Percentiles rank a stretch among this genome's conserved stretches.
phyloP scores from a whole-genome alignment of 2,888 invertebrate genomes.

The Athalia rosae region DNA sequence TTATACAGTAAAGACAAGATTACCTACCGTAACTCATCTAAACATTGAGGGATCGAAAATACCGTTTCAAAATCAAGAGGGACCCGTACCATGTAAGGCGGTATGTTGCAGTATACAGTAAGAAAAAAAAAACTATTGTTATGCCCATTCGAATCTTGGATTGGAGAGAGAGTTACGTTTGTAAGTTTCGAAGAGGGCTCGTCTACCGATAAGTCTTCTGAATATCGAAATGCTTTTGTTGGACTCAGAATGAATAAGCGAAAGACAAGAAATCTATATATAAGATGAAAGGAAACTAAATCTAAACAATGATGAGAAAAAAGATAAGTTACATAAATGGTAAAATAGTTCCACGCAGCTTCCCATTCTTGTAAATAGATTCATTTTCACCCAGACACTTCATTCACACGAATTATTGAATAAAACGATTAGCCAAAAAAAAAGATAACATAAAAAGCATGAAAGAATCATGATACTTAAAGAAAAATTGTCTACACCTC shows the following conservation, averaged over 20 bases:
- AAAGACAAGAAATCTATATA: constrained; percentile 29
- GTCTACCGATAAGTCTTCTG: neutral
- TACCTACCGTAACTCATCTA: constrained; percentile 54
- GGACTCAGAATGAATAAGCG: neutral
- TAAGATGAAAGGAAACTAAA: constrained; percentile 36
- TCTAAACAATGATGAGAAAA: constrained; percentile 20
- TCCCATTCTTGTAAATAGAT: constrained; percentile 48
- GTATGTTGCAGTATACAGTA: constrained; percentile 70
- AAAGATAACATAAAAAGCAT: neutral
- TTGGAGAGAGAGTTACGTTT: neutral
- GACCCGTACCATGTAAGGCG: constrained; percentile 65
- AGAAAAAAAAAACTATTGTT: constrained; percentile 39
- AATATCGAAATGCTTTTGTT: constrained; percentile 31
- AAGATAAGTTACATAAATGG: constrained; percentile 43
- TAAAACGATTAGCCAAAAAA: constrained; percentile 32
- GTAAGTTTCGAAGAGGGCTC: neutral
- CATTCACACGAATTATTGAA: constrained; percentile 14
- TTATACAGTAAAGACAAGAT: constrained; percentile 58
- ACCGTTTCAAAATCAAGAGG: constrained; percentile 55
- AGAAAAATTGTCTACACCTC: constrained; percentile 30
- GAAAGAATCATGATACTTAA: neutral
- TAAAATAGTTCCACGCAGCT: constrained; percentile 45
- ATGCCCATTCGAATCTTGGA: neutral
- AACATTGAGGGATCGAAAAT: constrained; percentile 52
- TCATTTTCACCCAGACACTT: constrained; percentile 37